A percentile compares a stretch with the other conserved stretches of the same genome.
phyloP scores from a whole-genome alignment of 2,888 invertebrate species.

The Autographa gamma region DNA sequence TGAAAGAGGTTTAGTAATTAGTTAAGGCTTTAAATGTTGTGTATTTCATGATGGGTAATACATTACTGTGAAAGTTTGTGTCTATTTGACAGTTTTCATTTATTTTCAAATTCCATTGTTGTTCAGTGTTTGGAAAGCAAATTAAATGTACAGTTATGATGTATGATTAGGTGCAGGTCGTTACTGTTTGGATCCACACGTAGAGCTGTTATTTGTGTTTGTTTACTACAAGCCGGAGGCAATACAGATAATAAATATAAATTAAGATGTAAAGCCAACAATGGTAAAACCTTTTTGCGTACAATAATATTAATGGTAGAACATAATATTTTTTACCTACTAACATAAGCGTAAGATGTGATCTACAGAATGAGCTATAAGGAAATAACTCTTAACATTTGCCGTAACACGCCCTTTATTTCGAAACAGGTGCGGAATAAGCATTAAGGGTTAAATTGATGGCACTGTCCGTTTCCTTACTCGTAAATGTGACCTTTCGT shows the following conservation, averaged over 20 bases:
- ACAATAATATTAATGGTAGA: background rate
- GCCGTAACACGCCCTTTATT: slow-evolving; percentile 33
- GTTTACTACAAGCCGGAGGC: background rate
- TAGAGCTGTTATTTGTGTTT: background rate
- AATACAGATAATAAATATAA: too few relatives aligned
- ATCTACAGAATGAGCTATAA: slow-evolving; percentile 12
- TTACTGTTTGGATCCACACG: background rate
- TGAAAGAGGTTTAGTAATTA: slow-evolving; percentile 62
- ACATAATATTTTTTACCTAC: background rate
- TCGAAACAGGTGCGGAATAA: slow-evolving; percentile 56
- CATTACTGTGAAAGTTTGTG: background rate
- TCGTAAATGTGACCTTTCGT: slow-evolving; percentile 59
- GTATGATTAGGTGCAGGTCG: background rate
- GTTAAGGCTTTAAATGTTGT: slow-evolving; percentile 6
- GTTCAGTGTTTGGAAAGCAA: background rate
- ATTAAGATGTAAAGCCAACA: background rate
- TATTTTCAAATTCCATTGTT: background rate
- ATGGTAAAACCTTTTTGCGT: background rate
- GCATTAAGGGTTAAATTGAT: slow-evolving; percentile 59
- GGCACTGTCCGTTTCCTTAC: slow-evolving; percentile 56
- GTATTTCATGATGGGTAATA: background rate
- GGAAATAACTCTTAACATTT: slow-evolving; percentile 17
- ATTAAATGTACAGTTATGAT: slow-evolving; percentile 2
- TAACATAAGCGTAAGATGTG: background rate
- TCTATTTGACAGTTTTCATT: slow-evolving; percentile 11